Conservation (phyloP, 2,113 vertebrate species). For the Nyctibius bracteatus region DNA sequence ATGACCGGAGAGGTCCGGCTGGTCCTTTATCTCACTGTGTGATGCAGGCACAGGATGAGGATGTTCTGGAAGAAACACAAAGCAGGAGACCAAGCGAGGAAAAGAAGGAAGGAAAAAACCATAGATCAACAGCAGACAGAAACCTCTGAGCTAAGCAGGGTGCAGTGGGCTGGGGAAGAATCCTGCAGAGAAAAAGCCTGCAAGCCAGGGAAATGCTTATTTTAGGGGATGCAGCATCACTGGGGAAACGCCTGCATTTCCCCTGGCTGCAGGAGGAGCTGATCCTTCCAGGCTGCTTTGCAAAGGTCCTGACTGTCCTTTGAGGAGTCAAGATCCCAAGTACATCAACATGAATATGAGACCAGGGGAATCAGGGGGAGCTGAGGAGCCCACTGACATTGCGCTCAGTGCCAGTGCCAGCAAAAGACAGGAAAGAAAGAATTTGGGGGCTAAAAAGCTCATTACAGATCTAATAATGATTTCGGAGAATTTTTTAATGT, state of each 20-base stretch:
- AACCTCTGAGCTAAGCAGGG: background rate
- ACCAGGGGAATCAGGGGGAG: background rate
- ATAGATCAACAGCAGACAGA: background rate
- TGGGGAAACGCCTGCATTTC: background rate
- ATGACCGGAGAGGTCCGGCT: background rate
- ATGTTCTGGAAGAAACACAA: background rate
- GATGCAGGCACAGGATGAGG: background rate
- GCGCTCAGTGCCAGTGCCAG: no score
- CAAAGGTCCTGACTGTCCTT: background rate
- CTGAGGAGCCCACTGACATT: no score
- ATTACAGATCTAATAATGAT: background rate
- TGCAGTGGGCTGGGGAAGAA: background rate
- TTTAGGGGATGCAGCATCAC: background rate
- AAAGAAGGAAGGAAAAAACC: background rate
- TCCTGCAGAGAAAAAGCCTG: background rate
- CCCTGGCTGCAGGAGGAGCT: background rate
- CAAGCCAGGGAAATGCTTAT: background rate
- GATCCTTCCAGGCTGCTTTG: background rate
- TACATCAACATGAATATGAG: background rate
- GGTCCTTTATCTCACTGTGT: background rate
- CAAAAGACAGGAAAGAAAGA: background rate
- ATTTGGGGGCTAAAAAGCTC: background rate
- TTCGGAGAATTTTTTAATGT: background rate
- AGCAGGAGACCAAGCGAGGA: background rate
- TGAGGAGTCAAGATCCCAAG: background rate